A percentile compares a stretch with the other conserved stretches of the same genome.
Conservation (phyloP, 2,113 vertebrate genomes). For the Myotis yumanensis region DNA sequence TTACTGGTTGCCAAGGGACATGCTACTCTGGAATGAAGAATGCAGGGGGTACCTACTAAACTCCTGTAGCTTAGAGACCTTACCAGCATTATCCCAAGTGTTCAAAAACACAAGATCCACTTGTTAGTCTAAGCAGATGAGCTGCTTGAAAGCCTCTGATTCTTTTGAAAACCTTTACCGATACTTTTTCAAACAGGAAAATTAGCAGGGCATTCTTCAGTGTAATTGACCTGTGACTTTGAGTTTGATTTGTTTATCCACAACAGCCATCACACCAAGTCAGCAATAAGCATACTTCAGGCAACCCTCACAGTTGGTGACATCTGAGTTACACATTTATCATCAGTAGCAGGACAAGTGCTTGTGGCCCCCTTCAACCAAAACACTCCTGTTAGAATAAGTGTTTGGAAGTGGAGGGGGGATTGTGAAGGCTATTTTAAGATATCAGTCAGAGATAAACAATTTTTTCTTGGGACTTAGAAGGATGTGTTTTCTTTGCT, state of each 20-base stretch:
- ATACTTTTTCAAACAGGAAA: constrained; percentile 68
- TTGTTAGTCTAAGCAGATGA: constrained; percentile 74
- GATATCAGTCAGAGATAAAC: neutral
- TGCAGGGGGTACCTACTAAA: constrained; percentile 33
- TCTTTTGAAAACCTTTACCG: constrained; percentile 69
- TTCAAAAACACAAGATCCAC: neutral
- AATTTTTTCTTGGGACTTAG: neutral
- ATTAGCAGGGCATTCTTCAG: constrained; percentile 67
- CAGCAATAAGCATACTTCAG: constrained; percentile 47
- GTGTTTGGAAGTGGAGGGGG: neutral
- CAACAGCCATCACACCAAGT: constrained; percentile 2
- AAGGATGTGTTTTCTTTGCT: neutral
- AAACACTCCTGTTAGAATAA: neutral
- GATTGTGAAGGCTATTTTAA: neutral
- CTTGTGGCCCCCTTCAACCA: neutral
- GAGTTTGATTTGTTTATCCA: constrained; percentile 66
- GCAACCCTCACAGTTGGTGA: neutral
- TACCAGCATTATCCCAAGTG: constrained; percentile 36
- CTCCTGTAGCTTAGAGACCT: constrained; percentile 46
- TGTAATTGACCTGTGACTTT: constrained; percentile 62
- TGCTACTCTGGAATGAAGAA: constrained; percentile 45
- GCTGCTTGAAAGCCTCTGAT: constrained; percentile 66
- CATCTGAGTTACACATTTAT: neutral
- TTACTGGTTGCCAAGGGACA: constrained; percentile 68
- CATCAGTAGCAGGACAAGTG: neutral